A percentile compares a stretch with the other conserved stretches of the same genome.
Evolutionary conservation across 2,113 vertebrate genomes (phyloP).

Genomic region (Lepisosteus osseus): DNA sequence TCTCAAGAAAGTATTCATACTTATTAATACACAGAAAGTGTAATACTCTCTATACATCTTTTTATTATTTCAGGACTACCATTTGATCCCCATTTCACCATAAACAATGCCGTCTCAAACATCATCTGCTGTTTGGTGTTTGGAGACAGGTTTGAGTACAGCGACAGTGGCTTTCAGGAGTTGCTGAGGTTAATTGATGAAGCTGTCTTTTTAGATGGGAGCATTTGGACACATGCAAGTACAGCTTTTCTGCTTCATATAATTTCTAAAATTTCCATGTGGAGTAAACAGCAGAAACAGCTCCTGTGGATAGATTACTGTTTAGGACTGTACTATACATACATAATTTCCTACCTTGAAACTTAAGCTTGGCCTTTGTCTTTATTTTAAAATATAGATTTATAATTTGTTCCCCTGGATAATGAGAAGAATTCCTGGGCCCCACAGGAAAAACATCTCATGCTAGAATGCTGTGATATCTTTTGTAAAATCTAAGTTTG

Average conservation of each 20-base stretch:
- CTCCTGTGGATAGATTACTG: too few relatives aligned
- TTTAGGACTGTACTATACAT: too few relatives aligned
- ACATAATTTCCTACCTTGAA: too few relatives aligned
- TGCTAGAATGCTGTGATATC: slow-evolving; percentile 18
- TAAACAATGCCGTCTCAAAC: slow-evolving; percentile 63
- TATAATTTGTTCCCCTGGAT: slow-evolving; percentile 57
- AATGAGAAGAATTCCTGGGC: slow-evolving; percentile 65
- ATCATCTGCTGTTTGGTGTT: slow-evolving; percentile 68
- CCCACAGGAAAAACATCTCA: slow-evolving; percentile 53
- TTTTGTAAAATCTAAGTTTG: slow-evolving; percentile 44
- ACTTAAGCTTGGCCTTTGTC: too few relatives aligned
- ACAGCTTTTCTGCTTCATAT: neutral
- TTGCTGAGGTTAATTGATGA: slow-evolving; percentile 55
- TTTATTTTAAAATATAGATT: slow-evolving; percentile 45
- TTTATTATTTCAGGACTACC: slow-evolving; percentile 47
- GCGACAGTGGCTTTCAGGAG: slow-evolving; percentile 56
- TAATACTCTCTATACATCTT: too few relatives aligned
- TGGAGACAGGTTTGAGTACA: slow-evolving; percentile 61
- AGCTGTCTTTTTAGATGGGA: slow-evolving; percentile 6
- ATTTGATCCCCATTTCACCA: slow-evolving; percentile 63
- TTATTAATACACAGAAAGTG: too few relatives aligned
- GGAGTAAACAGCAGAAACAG: too few relatives aligned
- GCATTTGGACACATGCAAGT: slow-evolving; percentile 44
- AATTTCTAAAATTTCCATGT: too few relatives aligned
- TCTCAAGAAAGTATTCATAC: too few relatives aligned